phyloP scores from a whole-genome alignment of 2,113 vertebrate genomes.

The Bombycilla garrulus region DNA sequence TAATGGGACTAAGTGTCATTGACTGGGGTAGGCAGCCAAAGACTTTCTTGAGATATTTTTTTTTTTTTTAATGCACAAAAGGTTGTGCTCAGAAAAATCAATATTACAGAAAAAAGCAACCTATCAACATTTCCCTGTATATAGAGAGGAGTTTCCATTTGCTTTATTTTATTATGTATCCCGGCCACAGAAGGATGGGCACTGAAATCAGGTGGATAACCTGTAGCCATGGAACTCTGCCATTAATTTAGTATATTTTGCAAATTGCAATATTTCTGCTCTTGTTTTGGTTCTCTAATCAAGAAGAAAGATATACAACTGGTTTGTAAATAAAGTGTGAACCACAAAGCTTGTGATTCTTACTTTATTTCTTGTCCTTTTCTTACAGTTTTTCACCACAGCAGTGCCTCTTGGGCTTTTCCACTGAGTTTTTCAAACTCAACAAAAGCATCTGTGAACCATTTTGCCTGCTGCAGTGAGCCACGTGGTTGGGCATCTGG shows the following conservation, averaged over 20 bases:
- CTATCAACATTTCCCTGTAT: not conserved
- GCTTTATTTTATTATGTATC: not conserved
- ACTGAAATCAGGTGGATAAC: not conserved
- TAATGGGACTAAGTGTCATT: not conserved
- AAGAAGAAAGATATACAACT: not conserved
- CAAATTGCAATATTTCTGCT: not conserved
- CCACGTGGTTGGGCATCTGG: not conserved
- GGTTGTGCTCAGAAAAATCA: conserved; percentile 2
- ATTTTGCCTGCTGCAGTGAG: not conserved
- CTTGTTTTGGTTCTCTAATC: not conserved
- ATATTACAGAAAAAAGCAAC: not conserved
- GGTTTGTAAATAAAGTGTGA: not conserved
- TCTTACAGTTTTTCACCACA: not conserved
- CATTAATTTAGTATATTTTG: not conserved
- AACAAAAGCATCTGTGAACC: not conserved
- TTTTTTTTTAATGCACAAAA: not conserved
- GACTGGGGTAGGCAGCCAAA: not conserved
- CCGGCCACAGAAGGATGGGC: not conserved
- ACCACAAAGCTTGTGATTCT: not conserved
- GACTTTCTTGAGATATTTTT: not conserved
- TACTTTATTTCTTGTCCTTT: not conserved
- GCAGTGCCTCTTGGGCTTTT: not conserved
- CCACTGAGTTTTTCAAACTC: not conserved
- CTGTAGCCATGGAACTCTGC: not conserved
- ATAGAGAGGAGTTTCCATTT: not conserved